phyloP scores from a whole-genome alignment of 2,113 vertebrate genomes.

The Origma solitaria region DNA sequence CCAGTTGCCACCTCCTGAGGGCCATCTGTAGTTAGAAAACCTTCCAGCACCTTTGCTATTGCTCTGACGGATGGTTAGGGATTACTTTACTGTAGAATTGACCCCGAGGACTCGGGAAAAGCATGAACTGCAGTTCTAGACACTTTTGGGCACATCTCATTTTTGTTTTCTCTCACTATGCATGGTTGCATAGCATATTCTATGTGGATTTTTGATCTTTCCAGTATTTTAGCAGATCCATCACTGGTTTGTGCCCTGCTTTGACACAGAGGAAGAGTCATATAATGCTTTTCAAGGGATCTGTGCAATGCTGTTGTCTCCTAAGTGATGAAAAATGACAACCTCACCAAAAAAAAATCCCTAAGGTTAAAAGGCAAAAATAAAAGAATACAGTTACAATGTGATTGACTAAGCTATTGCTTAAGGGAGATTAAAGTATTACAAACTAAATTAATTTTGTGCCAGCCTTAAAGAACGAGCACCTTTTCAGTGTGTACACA shows the following conservation, averaged over 20 bases:
- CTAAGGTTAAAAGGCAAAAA: neutral
- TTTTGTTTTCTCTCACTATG: neutral
- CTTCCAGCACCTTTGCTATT: neutral
- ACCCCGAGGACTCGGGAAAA: neutral
- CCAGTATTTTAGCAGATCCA: neutral
- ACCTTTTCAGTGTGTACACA: neutral
- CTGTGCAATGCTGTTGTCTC: neutral
- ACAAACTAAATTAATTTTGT: conserved; percentile 11
- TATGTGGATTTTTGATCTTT: neutral
- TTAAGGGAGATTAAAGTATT: neutral
- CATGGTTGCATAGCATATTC: neutral
- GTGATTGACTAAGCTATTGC: neutral
- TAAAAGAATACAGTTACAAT: neutral
- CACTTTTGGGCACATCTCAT: neutral
- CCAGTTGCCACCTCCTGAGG: conserved; percentile 14
- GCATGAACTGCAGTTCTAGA: neutral
- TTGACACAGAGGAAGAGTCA: neutral
- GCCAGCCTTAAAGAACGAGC: neutral
- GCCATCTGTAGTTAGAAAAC: conserved; percentile 8
- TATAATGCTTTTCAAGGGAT: neutral
- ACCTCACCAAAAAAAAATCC: neutral
- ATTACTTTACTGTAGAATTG: neutral
- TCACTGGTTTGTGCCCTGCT: neutral
- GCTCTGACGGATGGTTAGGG: neutral
- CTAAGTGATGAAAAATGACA: conserved; percentile 2